phyloP scores from a whole-genome alignment of 2,113 vertebrate genomes.

The Lampris incognitus region DNA sequence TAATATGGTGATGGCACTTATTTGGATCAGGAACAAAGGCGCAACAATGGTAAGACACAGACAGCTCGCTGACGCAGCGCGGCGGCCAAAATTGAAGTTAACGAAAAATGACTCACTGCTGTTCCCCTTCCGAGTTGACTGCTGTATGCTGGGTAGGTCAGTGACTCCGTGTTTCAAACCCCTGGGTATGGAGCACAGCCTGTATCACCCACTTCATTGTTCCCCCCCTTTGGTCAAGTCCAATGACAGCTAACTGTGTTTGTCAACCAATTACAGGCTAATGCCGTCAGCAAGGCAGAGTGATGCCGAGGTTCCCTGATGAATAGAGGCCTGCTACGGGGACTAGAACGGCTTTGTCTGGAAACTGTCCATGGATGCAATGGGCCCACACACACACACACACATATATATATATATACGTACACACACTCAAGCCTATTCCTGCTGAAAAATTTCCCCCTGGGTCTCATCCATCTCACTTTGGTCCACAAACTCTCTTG shows the following conservation, averaged over 20 bases:
- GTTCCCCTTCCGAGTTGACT: not conserved
- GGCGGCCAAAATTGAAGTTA: conserved; percentile 4
- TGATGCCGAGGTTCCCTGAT: conserved; percentile 52
- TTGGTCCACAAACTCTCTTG: conserved; percentile 69
- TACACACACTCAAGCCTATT: conserved; percentile 26
- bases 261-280: conserved; percentile 55
- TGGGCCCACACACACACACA: conserved; percentile 32
- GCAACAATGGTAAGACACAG: conserved; percentile 24
- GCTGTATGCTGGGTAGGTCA: not conserved
- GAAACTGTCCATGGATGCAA: conserved; percentile 52
- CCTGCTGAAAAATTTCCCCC: conserved; percentile 62
- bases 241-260: conserved; percentile 50
- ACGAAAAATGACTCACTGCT: conserved; percentile 11
- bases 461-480: conserved; percentile 78
- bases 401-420: conserved; percentile 23
- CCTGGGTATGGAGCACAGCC: conserved; percentile 1
- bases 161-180: conserved; percentile 3
- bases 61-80: conserved; percentile 22
- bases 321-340: conserved; percentile 53
- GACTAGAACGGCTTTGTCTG: conserved; percentile 65
- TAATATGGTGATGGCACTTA: conserved; percentile 55
- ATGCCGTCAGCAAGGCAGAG: conserved; percentile 59
- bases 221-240: conserved; percentile 16
- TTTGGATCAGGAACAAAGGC: conserved; percentile 59
- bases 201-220: not conserved